These are phyloP conservation scores for Dendronephthya gigantea DNA, from an alignment of 64 coral and sea anemone species.

Conservation along the genomic window DNA sequence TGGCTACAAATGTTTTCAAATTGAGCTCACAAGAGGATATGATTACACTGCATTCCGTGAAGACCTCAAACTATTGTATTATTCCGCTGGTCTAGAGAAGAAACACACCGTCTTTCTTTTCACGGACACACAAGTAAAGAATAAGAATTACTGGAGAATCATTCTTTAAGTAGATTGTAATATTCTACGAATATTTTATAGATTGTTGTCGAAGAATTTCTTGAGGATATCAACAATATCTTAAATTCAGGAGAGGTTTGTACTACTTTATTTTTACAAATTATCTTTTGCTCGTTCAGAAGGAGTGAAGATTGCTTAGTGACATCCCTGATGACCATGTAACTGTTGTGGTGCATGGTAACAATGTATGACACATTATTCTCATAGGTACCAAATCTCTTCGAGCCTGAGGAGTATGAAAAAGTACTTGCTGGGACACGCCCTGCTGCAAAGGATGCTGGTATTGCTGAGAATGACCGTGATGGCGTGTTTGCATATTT, in stretches of 20 bases:
- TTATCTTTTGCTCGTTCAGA: neutral
- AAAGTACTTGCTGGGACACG: constrained; percentile 84
- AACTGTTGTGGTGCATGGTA: too few relatives aligned
- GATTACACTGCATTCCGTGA: constrained; percentile 87
- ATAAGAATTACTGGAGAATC: neutral
- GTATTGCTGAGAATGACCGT: constrained; percentile 82
- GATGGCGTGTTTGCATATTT: constrained; percentile 85
- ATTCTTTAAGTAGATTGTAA: neutral
- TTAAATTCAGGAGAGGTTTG: constrained; percentile 95
- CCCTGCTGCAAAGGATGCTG: constrained; percentile 79
- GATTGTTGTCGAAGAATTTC: constrained; percentile 98
- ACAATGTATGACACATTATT: neutral
- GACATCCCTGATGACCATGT: too few relatives aligned
- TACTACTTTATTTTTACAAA: neutral
- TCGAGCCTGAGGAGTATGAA: constrained; percentile 96
- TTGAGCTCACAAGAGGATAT: constrained; percentile 90
- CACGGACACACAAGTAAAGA: constrained; percentile 78
- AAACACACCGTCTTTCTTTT: constrained; percentile 97
- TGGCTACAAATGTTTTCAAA: constrained; percentile 81
- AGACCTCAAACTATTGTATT: constrained; percentile 82
- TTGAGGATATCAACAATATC: constrained; percentile 98
- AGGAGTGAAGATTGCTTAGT: too few relatives aligned
- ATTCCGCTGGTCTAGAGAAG: constrained; percentile 65
- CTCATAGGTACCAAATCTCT: constrained; percentile 79
- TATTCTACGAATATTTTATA: constrained; percentile 9